phyloP scores from a whole-genome alignment of 2,888 invertebrate species.

The Drosophila buzzatii region DNA sequence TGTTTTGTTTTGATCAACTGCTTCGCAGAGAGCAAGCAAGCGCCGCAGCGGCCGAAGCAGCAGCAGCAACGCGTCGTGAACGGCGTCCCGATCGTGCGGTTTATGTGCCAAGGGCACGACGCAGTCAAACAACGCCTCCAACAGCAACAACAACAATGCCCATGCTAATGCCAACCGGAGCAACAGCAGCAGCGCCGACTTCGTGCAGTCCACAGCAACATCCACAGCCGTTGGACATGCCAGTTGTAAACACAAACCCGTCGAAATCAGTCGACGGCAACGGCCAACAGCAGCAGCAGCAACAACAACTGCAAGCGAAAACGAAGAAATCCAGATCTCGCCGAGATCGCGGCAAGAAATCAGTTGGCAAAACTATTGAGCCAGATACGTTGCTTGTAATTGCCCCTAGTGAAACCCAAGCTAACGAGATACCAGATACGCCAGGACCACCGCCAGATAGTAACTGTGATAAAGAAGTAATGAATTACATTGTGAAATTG shows the following conservation, averaged over 20 bases:
- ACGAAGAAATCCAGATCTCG: conserved; percentile 65
- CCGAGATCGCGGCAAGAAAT: conserved; percentile 73
- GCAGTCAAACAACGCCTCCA: conserved; percentile 85
- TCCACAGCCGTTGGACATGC: conserved; percentile 54
- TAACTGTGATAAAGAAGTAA: conserved; percentile 74
- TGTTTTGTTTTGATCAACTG: conserved; percentile 70
- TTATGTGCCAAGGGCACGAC: conserved; percentile 91
- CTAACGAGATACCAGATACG: conserved; percentile 39
- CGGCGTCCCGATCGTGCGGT: conserved; percentile 92
- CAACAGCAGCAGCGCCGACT: conserved; percentile 21
- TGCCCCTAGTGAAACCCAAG: conserved; percentile 48
- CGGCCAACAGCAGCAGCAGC: conserved; percentile 33
- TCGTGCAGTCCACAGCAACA: conserved; percentile 46
- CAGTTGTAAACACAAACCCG: conserved; percentile 71
- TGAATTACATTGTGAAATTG: not conserved
- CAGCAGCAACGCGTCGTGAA: conserved; percentile 83
- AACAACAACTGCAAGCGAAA: conserved; percentile 31
- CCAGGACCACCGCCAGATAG: conserved; percentile 38
- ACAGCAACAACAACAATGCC: conserved; percentile 60
- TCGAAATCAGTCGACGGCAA: conserved; percentile 72
- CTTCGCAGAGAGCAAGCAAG: conserved; percentile 67
- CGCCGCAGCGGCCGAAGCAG: conserved; percentile 74
- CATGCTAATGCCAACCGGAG: conserved; percentile 34
- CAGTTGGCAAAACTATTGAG: conserved; percentile 40
- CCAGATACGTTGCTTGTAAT: conserved; percentile 55